Conservation (phyloP, 1,140 invertebrate genomes). For the Drosophila eugracilis region DNA sequence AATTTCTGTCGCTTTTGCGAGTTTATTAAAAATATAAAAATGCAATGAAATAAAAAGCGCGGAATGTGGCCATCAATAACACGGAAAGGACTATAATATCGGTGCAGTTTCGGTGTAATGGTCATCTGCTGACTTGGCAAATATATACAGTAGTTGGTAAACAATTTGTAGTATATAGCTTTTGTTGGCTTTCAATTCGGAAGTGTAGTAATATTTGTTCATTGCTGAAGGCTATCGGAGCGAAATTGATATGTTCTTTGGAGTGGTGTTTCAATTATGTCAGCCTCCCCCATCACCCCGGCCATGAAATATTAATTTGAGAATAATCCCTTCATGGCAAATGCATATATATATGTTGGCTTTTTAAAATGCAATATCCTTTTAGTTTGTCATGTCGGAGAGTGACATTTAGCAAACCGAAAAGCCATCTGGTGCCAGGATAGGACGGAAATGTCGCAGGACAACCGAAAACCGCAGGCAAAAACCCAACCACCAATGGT, state of each 20-base stretch:
- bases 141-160: slow-evolving; percentile 13
- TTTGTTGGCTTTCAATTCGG: slow-evolving; percentile 11
- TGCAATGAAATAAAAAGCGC: slow-evolving; percentile 57
- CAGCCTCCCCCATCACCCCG: background rate
- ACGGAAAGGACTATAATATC: slow-evolving; percentile 29
- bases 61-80: slow-evolving; percentile 49
- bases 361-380: slow-evolving; percentile 43
- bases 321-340: slow-evolving; percentile 20
- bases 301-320: slow-evolving; percentile 23
- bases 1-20: slow-evolving; percentile 62
- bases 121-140: slow-evolving; percentile 11
- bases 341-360: slow-evolving; percentile 24
- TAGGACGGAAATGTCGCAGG: slow-evolving; percentile 26
- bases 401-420: slow-evolving; percentile 44
- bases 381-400: slow-evolving; percentile 16
- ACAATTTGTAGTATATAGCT: slow-evolving; percentile 11
- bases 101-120: background rate
- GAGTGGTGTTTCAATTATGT: slow-evolving; percentile 39
- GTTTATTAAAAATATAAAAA: slow-evolving; percentile 66
- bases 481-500: slow-evolving; percentile 16
- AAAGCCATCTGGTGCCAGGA: slow-evolving; percentile 20
- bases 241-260: slow-evolving; percentile 33
- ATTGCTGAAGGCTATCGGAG: slow-evolving; percentile 33
- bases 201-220: slow-evolving; percentile 30
- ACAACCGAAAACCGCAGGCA: slow-evolving; percentile 29